Evolutionary conservation across 2,113 vertebrate species (phyloP).

Genomic region (Rhizomys pruinosus): DNA sequence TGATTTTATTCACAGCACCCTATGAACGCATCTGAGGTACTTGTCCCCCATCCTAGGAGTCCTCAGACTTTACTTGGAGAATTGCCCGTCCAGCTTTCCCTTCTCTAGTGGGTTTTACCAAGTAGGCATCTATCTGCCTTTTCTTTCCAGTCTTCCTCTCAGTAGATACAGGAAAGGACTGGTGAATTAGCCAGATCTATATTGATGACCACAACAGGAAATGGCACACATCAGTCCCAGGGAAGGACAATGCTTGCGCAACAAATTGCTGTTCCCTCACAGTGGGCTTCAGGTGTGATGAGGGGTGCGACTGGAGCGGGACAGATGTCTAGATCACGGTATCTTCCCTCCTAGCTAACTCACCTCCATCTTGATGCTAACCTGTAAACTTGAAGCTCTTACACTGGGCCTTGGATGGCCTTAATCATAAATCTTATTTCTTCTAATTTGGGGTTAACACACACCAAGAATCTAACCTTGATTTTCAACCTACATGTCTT

Average conservation of each 20-base stretch:
- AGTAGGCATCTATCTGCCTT: neutral
- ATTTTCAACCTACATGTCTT: neutral
- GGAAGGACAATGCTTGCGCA: fast-evolving
- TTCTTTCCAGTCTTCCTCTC: neutral
- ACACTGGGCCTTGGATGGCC: neutral
- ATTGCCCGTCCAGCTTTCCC: neutral
- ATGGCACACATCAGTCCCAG: neutral
- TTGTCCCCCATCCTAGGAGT: too few species aligned
- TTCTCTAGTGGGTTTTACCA: neutral
- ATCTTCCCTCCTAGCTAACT: neutral
- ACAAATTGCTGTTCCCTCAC: neutral
- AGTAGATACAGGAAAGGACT: neutral
- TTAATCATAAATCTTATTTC: neutral
- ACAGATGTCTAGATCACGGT: neutral
- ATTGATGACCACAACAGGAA: too few species aligned
- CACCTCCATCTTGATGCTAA: neutral
- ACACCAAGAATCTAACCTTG: neutral
- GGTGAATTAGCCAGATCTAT: neutral
- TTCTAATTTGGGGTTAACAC: neutral
- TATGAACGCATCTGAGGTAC: neutral
- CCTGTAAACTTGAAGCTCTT: neutral
- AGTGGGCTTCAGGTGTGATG: neutral
- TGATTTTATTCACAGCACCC: neutral
- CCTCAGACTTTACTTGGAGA: neutral
- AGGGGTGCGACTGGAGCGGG: too few species aligned